Base-by-base conservation (phyloP, 2,113 vertebrate genomes). In the Aphyosemion australe region DNA sequence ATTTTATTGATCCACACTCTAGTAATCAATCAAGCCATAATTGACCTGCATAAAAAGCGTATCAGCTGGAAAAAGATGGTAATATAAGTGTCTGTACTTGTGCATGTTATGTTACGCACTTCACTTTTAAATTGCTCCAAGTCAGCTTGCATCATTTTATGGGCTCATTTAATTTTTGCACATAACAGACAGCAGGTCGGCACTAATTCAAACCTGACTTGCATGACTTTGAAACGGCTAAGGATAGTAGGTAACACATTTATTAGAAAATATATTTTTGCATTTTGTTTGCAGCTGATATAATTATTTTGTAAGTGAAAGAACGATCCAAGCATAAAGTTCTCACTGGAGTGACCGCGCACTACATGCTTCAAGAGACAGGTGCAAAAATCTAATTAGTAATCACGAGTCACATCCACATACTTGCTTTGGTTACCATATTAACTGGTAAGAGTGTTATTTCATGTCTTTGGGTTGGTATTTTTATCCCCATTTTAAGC, bases 31-130 rank as follows among this genome's bases (percentile, higher is more conserved):
- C 50, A 47, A 63, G 12, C 32, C 56, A 60, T 80, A 82, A 88
- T 84, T 61, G 75, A 88, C 83, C 61, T 43, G 64, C 85, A 87
- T 88, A 84, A 83, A 79, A 83, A 74, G 77, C 61, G 48, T 71
- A 79, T 82, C 57, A 76, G 74, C 71, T 75, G 58, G 52, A 66
- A 78, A 72, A 53, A 65, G 45, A 54, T 69, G 65, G 69, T 59
- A 65, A 42, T 66, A 18, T 51, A 20, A 60, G 59, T 1, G 7
- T 37, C 43, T 39, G 55, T 15, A 20, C 34, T 21, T 53, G 13
- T 8, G 37, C 31, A 52, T 57, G 65, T 21, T 26, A 7, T 52
- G 18, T 55, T 9, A 12, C 59, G 51, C 70, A 80, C 69, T 75
- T 72, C 34, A 61, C 39, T 61, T 49, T 21, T 61, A 31, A 74